A percentile compares a stretch with the other conserved stretches of the same genome.
Evolutionary conservation across 2,888 invertebrate species (phyloP).

Genomic region (Scaptomyza cyrtandrae): DNA sequence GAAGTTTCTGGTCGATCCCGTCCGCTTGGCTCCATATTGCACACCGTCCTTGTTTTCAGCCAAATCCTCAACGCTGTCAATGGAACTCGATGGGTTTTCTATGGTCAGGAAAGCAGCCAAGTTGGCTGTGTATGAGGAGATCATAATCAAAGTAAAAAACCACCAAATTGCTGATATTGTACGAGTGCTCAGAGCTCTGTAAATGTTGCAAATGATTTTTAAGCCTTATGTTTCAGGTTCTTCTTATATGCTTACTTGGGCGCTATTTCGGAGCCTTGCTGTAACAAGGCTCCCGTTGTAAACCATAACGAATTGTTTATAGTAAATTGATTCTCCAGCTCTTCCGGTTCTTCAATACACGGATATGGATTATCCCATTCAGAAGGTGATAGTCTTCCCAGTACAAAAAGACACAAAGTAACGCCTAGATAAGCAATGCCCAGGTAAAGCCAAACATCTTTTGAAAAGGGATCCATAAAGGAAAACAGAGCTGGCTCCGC

Average conservation of each 20-base stretch:
- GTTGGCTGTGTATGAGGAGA: conserved; percentile 95
- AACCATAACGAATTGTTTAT: conserved; percentile 95
- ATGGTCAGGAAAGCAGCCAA: conserved; percentile 96
- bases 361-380: conserved; percentile 96
- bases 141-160: conserved; percentile 92
- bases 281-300: conserved; percentile 92
- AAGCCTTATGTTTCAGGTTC: conserved; percentile 59
- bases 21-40: conserved; percentile 92
- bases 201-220: background rate
- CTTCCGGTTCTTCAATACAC: conserved; percentile 92
- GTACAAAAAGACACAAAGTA: conserved; percentile 88
- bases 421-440: conserved; percentile 84
- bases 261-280: conserved; percentile 94
- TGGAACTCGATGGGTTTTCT: conserved; percentile 89
- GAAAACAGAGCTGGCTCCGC: conserved; percentile 94
- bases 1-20: conserved; percentile 94
- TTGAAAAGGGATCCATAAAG: conserved; percentile 95
- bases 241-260: conserved; percentile 88
- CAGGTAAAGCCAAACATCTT: conserved; percentile 93
- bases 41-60: conserved; percentile 90
- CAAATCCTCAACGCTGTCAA: conserved; percentile 92
- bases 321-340: conserved; percentile 92
- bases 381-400: conserved; percentile 92
- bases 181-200: conserved; percentile 94
- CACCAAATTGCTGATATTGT: conserved; percentile 95